Evolutionary conservation across 1,140 invertebrate genomes (phyloP).

Genomic region (Sogatella furcifera): DNA sequence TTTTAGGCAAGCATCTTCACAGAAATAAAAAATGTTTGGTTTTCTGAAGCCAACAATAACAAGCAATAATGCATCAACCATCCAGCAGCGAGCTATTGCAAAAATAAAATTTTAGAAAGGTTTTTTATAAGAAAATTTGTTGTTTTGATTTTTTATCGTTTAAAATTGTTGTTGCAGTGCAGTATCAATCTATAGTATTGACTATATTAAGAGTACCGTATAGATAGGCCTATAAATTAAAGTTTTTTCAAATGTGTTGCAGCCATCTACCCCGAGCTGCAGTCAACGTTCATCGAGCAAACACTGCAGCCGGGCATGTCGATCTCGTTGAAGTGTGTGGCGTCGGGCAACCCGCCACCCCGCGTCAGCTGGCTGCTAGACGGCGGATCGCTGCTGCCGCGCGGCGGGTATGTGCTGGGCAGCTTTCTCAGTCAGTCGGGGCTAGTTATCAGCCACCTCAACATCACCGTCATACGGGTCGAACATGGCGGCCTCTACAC

Average conservation of each 20-base stretch:
- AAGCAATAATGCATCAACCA: too few species aligned
- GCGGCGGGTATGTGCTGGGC: conserved; percentile 34
- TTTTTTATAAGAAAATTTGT: too few species aligned
- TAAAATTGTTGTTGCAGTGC: too few species aligned
- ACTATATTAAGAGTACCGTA: too few species aligned
- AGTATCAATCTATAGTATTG: too few species aligned
- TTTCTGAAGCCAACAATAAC: too few species aligned
- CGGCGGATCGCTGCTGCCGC: conserved; percentile 37
- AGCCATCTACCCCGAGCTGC: conserved; percentile 70
- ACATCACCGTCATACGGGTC: conserved; percentile 66
- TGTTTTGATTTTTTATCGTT: too few species aligned
- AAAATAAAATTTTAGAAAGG: too few species aligned
- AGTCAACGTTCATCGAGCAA: conserved; percentile 74
- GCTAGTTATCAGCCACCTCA: conserved; percentile 77
- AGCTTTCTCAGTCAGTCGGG: conserved; percentile 34
- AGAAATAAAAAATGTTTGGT: too few species aligned
- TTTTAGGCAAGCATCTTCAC: too few species aligned
- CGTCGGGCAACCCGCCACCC: conserved; percentile 73
- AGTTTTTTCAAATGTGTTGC: conserved; percentile 20
- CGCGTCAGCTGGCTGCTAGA: conserved; percentile 76
- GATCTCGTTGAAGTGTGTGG: conserved; percentile 71
- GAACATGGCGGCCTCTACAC: conserved; percentile 75
- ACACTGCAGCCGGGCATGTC: conserved; percentile 64
- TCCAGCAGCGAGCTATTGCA: too few species aligned
- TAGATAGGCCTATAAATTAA: too few species aligned